Conservation (phyloP, 2,888 invertebrate species). For the Apamea crenata region DNA sequence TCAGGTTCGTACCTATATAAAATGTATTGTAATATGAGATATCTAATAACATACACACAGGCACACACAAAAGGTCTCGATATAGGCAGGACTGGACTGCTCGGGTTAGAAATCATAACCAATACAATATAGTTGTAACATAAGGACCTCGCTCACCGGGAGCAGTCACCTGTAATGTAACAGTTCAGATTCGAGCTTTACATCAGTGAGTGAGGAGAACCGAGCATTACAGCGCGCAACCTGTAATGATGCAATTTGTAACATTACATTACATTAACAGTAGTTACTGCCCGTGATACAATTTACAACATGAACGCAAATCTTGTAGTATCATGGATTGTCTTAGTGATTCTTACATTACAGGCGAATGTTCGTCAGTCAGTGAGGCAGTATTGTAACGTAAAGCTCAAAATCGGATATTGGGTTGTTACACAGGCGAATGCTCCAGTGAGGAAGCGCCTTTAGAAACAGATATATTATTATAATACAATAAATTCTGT, state of each 20-base stretch:
- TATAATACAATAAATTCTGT: slow-evolving; percentile 39
- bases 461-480: slow-evolving; percentile 7
- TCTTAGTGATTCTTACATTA: neutral
- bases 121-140: slow-evolving; percentile 19
- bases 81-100: slow-evolving; percentile 13
- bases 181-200: no score
- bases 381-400: neutral
- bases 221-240: neutral
- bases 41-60: slow-evolving; percentile 32
- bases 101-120: slow-evolving; percentile 26
- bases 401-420: neutral
- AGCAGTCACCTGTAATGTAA: neutral
- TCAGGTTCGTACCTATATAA: slow-evolving; percentile 17
- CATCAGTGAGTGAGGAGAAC: neutral
- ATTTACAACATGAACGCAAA: neutral
- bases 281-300: neutral
- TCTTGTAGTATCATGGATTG: neutral
- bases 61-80: slow-evolving; percentile 36
- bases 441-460: neutral
- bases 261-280: neutral
- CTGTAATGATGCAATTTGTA: neutral
- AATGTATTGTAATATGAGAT: slow-evolving; percentile 26
- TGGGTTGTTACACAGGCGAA: neutral
- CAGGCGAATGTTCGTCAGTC: neutral
- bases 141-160: neutral